These are phyloP conservation scores for Staurois parvus DNA, from an alignment of 2,797 vertebrate genomes.

Conservation along the genomic window DNA sequence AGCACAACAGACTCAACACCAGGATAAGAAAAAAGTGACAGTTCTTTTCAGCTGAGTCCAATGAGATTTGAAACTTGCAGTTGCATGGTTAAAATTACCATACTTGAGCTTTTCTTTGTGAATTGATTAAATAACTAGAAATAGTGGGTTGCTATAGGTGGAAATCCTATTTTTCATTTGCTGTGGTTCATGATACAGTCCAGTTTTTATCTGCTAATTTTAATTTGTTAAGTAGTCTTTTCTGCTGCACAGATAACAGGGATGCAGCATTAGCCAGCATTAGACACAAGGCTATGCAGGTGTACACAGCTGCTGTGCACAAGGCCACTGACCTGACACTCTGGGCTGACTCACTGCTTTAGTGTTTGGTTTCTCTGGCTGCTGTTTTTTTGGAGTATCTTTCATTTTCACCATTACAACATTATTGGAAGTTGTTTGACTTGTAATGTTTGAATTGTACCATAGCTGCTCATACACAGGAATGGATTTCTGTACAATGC, in stretches of 20 bases:
- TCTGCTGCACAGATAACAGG: background rate
- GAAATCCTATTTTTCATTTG: background rate
- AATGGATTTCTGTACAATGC: too few species aligned
- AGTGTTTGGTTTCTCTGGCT: background rate
- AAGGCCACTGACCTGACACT: background rate
- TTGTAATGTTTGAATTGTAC: background rate
- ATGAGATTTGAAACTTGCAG: too few species aligned
- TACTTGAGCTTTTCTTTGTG: too few species aligned
- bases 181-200: background rate
- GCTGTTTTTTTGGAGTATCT: background rate
- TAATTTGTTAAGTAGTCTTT: background rate
- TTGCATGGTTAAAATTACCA: too few species aligned
- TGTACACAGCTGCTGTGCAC: background rate
- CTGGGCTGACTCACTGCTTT: background rate
- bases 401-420: background rate
- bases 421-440: background rate
- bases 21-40: too few species aligned
- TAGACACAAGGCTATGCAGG: background rate
- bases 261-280: background rate
- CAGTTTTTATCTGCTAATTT: background rate
- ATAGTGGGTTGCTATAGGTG: too few species aligned
- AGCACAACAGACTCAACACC: too few species aligned
- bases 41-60: too few species aligned
- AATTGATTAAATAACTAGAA: too few species aligned
- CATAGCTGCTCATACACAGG: too few species aligned